Evolutionary conservation across 1,140 invertebrate genomes (phyloP).

Genomic region (Sminthurinus signatus): DNA sequence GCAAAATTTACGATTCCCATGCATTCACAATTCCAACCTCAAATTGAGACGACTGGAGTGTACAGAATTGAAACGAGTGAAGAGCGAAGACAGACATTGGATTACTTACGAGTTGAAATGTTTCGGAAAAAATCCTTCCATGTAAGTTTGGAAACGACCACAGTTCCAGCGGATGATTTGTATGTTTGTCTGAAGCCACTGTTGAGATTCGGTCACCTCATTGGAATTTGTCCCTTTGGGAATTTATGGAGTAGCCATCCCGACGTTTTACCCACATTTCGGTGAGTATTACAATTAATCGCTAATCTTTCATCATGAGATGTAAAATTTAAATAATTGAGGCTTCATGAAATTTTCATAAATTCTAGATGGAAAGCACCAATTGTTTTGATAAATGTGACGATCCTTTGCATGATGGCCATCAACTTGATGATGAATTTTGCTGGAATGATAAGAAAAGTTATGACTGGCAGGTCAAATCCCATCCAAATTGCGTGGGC

Average conservation of each 20-base stretch:
- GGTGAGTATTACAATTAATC: background rate
- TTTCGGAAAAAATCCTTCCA: background rate
- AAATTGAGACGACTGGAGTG: no score
- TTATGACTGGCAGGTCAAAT: background rate
- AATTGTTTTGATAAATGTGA: no score
- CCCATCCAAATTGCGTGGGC: conserved; percentile 5
- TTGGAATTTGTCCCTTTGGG: background rate
- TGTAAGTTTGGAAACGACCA: background rate
- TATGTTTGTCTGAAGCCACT: background rate
- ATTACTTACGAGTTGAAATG: no score
- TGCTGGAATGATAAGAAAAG: background rate
- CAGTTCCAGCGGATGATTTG: background rate
- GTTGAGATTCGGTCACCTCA: background rate
- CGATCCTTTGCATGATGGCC: background rate
- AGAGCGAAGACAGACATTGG: no score
- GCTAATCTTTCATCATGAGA: no score
- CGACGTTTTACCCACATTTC: background rate
- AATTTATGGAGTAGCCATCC: background rate
- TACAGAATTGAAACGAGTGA: no score
- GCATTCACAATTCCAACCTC: no score
- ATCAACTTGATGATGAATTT: background rate
- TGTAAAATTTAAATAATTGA: no score
- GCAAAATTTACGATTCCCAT: no score
- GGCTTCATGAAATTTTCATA: no score
- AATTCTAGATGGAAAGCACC: background rate